A percentile compares a stretch with the other conserved stretches of the same genome.
These are phyloP conservation scores for Nicator chloris DNA, from an alignment of 2,113 vertebrate species.

Conservation along the genomic window DNA sequence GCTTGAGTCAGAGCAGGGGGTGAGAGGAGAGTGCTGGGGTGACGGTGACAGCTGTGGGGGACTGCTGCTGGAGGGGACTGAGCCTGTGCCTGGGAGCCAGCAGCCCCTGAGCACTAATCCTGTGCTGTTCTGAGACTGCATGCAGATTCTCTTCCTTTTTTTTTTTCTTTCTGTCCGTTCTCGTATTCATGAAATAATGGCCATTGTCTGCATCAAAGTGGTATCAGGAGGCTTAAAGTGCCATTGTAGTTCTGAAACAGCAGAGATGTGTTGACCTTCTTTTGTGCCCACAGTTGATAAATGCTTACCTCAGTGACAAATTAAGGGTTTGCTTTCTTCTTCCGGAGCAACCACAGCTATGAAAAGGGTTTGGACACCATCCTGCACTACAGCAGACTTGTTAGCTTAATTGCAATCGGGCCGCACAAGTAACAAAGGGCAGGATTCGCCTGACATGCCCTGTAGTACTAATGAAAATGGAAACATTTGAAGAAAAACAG, in stretches of 20 bases:
- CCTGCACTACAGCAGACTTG: background rate
- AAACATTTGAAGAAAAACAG: background rate
- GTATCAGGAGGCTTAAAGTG: background rate
- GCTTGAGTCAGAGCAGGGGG: background rate
- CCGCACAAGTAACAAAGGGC: conserved; percentile 3
- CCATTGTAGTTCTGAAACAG: background rate
- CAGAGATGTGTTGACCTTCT: background rate
- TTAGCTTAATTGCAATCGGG: background rate
- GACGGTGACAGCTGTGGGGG: background rate
- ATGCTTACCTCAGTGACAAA: background rate
- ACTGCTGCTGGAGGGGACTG: background rate
- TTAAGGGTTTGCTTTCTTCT: conserved; percentile 15
- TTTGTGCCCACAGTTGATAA: background rate
- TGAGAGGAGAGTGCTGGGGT: background rate
- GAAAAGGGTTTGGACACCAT: background rate
- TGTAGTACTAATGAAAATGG: background rate
- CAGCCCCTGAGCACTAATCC: background rate
- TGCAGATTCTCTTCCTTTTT: background rate
- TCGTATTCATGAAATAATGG: background rate
- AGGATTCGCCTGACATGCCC: background rate
- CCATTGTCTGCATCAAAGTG: background rate
- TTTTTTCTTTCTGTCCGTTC: background rate
- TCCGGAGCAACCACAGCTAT: background rate
- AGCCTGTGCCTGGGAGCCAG: background rate
- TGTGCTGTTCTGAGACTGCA: background rate